Base-by-base conservation (phyloP, 1,140 invertebrate genomes). In the Mizuhopecten yessoensis region DNA sequence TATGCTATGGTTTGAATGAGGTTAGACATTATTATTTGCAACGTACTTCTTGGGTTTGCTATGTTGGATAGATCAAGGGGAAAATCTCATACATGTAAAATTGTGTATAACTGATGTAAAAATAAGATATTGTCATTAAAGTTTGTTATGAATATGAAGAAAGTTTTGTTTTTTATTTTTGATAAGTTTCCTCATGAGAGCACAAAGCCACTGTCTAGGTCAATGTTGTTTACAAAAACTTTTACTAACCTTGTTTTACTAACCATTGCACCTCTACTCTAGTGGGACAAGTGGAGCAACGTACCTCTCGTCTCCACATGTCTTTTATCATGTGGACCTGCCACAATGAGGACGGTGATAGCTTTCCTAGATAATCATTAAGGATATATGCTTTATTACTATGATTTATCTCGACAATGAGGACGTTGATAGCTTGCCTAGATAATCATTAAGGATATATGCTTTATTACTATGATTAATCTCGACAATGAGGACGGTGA, bases 81-180 rank as follows among this genome's bases (percentile, higher is more conserved):
- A 17, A 5, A n/a, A 75, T 75, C 57, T 75, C 57, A 29, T 7
- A 75, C 57, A 7, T 75, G 57, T 75, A 75, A 75, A n/a, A 75
- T 29, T 75, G 57, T 75, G 57, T 75, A 75, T 75, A 75, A 75
- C n/a, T 75, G 57, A 75, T 75, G 57, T 75, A 75, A 75, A 75
- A 75, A 75, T 75, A 75, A 75, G 57, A 75, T 75, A 75, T 75
- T 75, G 57, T 75, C 57, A 75, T 75, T 75, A 75, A 75, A 75
- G 57, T 75, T 75, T 75, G 57, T 75, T 75, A 75, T 75, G 11
- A 75, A 75, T 75, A n/a, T 75, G 57, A 75, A 75, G 29, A 75
- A 29, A 29, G 57, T 75, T 75, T 75, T 75, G 57, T 75, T 75
- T 75, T 75, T 29, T 75, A 9, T 75, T 75, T 49, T 75, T n/a